Evolutionary conservation across 2,888 invertebrate species (phyloP).

Genomic region (Thera britannica): DNA sequence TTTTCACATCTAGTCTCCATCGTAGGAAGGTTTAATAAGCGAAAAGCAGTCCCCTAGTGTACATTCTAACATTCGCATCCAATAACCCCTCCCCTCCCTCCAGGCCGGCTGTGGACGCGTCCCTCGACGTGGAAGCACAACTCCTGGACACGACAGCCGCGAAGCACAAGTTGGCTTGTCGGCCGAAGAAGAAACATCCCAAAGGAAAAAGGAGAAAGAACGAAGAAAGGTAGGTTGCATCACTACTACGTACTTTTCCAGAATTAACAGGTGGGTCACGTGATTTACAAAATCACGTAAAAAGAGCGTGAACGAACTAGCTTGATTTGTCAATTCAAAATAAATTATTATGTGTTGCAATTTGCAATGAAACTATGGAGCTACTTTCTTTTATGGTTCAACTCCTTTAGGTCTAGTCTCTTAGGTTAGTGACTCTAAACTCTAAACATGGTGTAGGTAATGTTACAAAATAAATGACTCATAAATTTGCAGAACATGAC

Average conservation of each 20-base stretch:
- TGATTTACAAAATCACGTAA: not conserved
- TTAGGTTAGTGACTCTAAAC: too few species aligned
- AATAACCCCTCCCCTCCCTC: constrained; percentile 64
- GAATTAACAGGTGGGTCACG: not conserved
- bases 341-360: too few species aligned
- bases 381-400: too few species aligned
- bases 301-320: not conserved
- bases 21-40: not conserved
- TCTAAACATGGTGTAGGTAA: too few species aligned
- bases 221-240: constrained; percentile 50
- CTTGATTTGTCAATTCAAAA: too few species aligned
- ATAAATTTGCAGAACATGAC: too few species aligned
- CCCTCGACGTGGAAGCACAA: constrained; percentile 84
- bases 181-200: constrained; percentile 88
- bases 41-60: constrained; percentile 17
- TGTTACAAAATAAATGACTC: too few species aligned
- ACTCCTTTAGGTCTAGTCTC: too few species aligned
- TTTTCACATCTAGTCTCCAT: not conserved
- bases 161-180: constrained; percentile 89
- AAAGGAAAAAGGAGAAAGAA: constrained; percentile 52
- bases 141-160: constrained; percentile 90
- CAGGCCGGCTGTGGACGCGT: constrained; percentile 83
- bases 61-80: constrained; percentile 49
- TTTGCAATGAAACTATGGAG: too few species aligned
- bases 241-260: not conserved